phyloP scores from a whole-genome alignment of 1,140 invertebrate species.

The Ostrea edulis region DNA sequence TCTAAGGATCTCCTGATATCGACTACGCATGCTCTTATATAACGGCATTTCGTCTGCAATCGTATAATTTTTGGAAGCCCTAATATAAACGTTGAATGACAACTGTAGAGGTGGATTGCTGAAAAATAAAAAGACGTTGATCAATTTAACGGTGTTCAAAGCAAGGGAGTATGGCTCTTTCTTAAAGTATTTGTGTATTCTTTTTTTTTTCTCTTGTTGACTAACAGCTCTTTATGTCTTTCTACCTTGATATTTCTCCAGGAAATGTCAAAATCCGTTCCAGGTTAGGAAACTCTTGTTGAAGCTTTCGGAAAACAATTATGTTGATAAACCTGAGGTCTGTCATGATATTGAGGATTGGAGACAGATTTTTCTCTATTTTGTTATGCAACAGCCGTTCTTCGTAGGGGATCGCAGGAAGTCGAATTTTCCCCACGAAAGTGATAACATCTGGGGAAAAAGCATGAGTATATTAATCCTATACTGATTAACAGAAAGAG shows the following conservation, averaged over 20 bases:
- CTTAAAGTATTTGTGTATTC: too few species aligned
- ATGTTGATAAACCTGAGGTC: conserved; percentile 54
- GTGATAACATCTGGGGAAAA: conserved; percentile 63
- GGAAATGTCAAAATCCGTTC: conserved; percentile 43
- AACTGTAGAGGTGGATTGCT: conserved; percentile 53
- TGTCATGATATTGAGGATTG: conserved; percentile 43
- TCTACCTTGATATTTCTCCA: conserved; percentile 45
- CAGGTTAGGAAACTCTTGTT: conserved; percentile 45
- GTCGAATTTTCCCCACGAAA: conserved; percentile 58
- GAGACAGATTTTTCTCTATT: conserved; percentile 39
- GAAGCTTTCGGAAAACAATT: conserved; percentile 44
- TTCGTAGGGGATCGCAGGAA: conserved; percentile 41
- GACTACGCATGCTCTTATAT: conserved; percentile 52
- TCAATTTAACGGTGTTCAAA: too few species aligned
- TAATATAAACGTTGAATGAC: conserved; percentile 62
- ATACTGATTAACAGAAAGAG: too few species aligned
- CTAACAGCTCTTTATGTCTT: background rate
- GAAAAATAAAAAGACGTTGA: background rate
- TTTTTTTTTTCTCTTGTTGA: too few species aligned
- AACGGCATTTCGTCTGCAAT: conserved; percentile 56
- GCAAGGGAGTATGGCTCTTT: too few species aligned
- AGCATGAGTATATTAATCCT: background rate
- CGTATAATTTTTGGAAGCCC: conserved; percentile 47
- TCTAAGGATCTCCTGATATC: conserved; percentile 54
- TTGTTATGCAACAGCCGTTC: conserved; percentile 55